Percentiles rank a stretch among this genome's conserved stretches.
Conservation (phyloP, 1,140 invertebrate species). For the Neodiprion lecontei region DNA sequence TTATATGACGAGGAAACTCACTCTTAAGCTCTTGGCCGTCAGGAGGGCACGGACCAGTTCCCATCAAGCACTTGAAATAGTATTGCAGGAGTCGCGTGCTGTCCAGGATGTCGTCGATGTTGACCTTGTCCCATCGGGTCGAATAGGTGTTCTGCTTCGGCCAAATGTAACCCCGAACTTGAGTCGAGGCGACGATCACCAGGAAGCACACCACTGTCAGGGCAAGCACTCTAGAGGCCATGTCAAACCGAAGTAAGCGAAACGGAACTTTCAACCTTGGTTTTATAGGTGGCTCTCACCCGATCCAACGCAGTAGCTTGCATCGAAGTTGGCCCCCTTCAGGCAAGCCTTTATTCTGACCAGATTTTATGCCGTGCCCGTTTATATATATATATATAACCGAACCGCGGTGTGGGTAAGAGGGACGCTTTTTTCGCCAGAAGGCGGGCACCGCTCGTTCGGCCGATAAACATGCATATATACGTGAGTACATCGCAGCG, state of each 20-base stretch:
- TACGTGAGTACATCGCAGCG: too few relatives aligned
- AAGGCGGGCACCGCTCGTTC: too few relatives aligned
- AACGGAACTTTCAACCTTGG: background rate
- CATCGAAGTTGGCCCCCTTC: background rate
- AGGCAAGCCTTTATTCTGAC: background rate
- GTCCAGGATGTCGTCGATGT: constrained; percentile 63
- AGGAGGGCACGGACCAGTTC: constrained; percentile 62
- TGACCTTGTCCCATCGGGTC: constrained; percentile 64
- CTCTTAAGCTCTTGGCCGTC: constrained; percentile 66
- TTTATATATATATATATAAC: too few relatives aligned
- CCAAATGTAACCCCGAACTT: constrained; percentile 26
- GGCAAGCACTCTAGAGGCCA: background rate
- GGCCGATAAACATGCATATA: too few relatives aligned
- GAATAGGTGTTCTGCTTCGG: constrained; percentile 35
- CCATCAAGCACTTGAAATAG: constrained; percentile 66
- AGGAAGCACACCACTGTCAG: background rate
- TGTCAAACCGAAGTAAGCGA: background rate
- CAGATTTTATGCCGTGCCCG: background rate
- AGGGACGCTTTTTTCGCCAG: too few relatives aligned
- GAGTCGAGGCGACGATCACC: background rate
- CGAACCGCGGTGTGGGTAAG: too few relatives aligned
- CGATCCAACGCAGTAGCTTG: background rate
- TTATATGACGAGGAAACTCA: constrained; percentile 47
- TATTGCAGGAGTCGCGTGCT: constrained; percentile 65
- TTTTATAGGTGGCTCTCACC: background rate